Evolutionary conservation across 2,888 invertebrate genomes (phyloP).

Genomic region (Himalopsyche kuldschensis): DNA sequence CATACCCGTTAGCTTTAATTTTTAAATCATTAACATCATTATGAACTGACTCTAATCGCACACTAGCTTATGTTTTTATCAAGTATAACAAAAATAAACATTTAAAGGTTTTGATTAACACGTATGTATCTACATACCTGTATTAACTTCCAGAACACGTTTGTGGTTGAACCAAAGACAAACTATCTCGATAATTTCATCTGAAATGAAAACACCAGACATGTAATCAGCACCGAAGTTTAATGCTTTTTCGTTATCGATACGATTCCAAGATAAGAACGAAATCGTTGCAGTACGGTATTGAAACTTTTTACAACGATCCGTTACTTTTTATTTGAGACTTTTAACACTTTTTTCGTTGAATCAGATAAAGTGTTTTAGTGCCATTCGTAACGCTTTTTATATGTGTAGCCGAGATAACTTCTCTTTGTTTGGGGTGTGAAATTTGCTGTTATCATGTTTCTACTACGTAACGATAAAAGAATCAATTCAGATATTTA

Average conservation of each 20-base stretch:
- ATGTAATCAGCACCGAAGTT: not conserved
- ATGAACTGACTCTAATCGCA: too few relatives aligned
- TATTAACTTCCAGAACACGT: too few relatives aligned
- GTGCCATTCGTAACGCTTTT: not conserved
- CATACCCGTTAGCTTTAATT: too few relatives aligned
- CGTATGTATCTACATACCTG: too few relatives aligned
- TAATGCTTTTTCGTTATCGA: not conserved
- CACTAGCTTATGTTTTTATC: too few relatives aligned
- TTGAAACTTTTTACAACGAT: not conserved
- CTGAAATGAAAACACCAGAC: not conserved
- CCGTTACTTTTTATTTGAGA: not conserved
- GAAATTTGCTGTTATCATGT: not conserved
- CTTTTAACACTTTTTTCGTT: not conserved
- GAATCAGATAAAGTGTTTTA: not conserved
- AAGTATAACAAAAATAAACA: too few relatives aligned
- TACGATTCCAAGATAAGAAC: not conserved
- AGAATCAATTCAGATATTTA: too few relatives aligned
- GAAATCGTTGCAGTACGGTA: not conserved
- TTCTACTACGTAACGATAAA: too few relatives aligned
- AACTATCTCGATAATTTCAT: too few relatives aligned
- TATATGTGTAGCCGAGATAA: not conserved
- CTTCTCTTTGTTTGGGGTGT: not conserved
- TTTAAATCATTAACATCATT: too few relatives aligned
- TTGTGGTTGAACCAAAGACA: too few relatives aligned
- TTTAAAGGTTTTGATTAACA: too few relatives aligned